Percentiles rank a stretch among this genome's conserved stretches.
These are phyloP conservation scores for Pogonocherus hispidulus DNA, from an alignment of 2,888 invertebrate species.

Conservation along the genomic window DNA sequence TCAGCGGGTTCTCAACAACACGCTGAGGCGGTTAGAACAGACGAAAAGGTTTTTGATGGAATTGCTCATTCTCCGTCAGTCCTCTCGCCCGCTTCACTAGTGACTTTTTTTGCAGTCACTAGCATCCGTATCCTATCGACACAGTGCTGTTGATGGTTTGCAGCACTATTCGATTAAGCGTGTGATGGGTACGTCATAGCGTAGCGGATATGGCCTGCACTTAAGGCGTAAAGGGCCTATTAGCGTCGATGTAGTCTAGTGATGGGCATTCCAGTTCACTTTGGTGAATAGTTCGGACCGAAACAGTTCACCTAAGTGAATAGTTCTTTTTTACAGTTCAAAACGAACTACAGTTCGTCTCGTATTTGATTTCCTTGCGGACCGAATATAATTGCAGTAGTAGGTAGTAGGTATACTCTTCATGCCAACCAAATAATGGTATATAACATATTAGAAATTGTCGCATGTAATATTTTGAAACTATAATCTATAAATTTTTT, in stretches of 20 bases:
- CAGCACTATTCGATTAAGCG: background rate
- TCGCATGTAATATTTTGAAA: no score
- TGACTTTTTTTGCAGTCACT: conserved; percentile 25
- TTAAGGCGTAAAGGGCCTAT: background rate
- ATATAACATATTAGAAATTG: no score
- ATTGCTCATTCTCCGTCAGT: background rate
- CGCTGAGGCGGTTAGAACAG: conserved; percentile 13
- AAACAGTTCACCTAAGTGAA: no score
- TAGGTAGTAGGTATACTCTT: no score
- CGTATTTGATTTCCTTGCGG: no score
- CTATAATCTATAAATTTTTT: no score
- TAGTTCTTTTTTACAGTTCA: no score
- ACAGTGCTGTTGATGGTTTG: conserved; percentile 15
- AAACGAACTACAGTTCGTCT: no score
- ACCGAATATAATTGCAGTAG: no score
- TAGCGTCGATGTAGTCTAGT: background rate
- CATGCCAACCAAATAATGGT: no score
- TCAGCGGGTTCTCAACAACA: conserved; percentile 20
- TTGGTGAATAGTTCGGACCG: no score
- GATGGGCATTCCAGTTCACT: no score
- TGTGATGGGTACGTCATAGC: conserved; percentile 1
- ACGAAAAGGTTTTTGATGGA: conserved; percentile 10
- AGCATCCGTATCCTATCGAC: conserved; percentile 11
- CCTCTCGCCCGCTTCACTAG: conserved; percentile 24
- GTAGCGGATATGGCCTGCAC: background rate